phyloP scores from a whole-genome alignment of 2,888 invertebrate species.

The Chrysotoxum bicinctum region DNA sequence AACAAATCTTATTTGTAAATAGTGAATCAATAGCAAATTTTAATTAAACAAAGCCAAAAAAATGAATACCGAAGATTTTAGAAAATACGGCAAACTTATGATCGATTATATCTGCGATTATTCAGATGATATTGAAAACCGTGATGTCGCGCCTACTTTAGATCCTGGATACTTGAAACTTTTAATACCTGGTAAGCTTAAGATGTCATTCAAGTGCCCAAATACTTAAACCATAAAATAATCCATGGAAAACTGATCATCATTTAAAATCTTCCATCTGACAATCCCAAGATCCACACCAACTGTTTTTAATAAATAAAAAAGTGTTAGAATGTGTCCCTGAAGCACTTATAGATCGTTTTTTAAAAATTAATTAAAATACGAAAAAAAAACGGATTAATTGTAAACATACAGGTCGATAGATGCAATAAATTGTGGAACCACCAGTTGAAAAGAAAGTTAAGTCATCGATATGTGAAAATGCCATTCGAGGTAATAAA shows the following conservation, averaged over 20 bases:
- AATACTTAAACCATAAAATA: too few species aligned
- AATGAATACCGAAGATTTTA: conserved; percentile 91
- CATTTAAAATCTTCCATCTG: not conserved
- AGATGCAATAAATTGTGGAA: too few species aligned
- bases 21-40: not conserved
- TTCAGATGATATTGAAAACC: conserved; percentile 85
- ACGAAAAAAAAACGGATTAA: too few species aligned
- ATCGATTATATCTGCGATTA: conserved; percentile 92
- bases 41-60: conserved; percentile 67
- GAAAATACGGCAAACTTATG: conserved; percentile 89
- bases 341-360: too few species aligned
- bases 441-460: too few species aligned
- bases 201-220: not conserved
- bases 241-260: not conserved
- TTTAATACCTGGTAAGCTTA: conserved; percentile 84
- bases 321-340: too few species aligned
- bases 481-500: too few species aligned
- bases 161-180: conserved; percentile 90
- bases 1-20: conserved; percentile 1
- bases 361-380: too few species aligned
- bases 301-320: too few species aligned
- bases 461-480: too few species aligned
- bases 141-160: conserved; percentile 89
- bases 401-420: too few species aligned
- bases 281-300: too few species aligned